Conservation (phyloP, 2,113 vertebrate genomes). For the Oncorhynchus nerka region DNA sequence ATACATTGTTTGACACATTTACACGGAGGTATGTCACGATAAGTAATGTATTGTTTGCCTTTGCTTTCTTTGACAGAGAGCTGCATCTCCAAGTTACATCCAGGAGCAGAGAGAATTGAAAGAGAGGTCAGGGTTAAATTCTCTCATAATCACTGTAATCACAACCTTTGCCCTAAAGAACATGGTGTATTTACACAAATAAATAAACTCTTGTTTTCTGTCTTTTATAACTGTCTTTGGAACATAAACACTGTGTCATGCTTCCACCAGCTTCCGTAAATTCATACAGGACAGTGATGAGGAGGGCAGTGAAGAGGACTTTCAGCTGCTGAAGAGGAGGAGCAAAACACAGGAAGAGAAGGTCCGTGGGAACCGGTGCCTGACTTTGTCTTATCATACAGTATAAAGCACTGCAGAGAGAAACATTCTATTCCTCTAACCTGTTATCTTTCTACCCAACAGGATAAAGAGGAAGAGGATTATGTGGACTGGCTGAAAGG, state of each 20-base stretch:
- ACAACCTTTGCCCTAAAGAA: background rate
- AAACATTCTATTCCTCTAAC: background rate
- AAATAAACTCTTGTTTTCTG: background rate
- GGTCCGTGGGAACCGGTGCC: slow-evolving; percentile 55
- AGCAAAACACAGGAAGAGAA: slow-evolving; percentile 79
- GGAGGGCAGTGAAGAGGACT: slow-evolving; percentile 43
- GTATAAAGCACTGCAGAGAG: background rate
- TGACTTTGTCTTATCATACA: background rate
- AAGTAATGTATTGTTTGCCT: background rate
- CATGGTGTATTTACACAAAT: too few species aligned
- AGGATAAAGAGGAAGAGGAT: slow-evolving; percentile 84
- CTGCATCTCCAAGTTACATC: slow-evolving; percentile 77
- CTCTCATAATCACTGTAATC: background rate
- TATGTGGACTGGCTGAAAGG: slow-evolving; percentile 88
- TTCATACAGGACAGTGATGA: slow-evolving; percentile 82
- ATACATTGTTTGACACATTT: too few species aligned
- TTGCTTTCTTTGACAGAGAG: slow-evolving; percentile 56
- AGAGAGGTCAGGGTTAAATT: slow-evolving; percentile 72
- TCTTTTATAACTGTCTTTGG: background rate
- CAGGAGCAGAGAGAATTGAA: slow-evolving; percentile 85
- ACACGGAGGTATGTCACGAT: background rate
- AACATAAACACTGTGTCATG: background rate
- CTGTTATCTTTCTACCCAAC: background rate
- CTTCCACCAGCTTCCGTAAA: slow-evolving; percentile 74
- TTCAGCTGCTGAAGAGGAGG: slow-evolving; percentile 73